A percentile compares a stretch with the other conserved stretches of the same genome.
phyloP scores from a whole-genome alignment of 2,113 vertebrate genomes.

The Pygathrix nemaeus region DNA sequence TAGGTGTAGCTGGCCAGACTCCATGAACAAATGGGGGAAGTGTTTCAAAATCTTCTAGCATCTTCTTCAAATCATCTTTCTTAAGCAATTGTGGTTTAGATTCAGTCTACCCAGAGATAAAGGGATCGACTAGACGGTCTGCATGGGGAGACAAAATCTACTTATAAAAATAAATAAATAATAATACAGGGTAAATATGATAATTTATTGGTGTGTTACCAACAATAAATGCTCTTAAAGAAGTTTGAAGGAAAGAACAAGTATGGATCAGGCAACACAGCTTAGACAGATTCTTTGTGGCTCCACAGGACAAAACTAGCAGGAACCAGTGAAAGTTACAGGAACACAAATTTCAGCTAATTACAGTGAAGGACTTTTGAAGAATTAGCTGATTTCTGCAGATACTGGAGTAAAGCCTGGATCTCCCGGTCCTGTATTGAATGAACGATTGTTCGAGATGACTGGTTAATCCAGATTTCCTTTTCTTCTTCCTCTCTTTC shows the following conservation, averaged over 20 bases:
- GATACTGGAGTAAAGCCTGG: background rate
- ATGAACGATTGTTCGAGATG: background rate
- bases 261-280: background rate
- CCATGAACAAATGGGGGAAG: background rate
- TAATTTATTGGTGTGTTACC: background rate
- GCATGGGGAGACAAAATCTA: background rate
- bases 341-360: background rate
- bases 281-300: background rate
- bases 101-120: background rate
- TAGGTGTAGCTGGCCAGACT: background rate
- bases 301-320: background rate
- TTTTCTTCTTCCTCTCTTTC: background rate
- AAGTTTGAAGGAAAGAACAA: background rate
- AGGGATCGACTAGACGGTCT: background rate
- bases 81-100: background rate
- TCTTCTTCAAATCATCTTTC: background rate
- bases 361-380: background rate
- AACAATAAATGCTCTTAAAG: background rate
- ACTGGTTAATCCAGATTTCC: background rate
- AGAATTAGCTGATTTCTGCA: slow-evolving; percentile 3
- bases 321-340: background rate
- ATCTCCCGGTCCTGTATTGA: background rate
- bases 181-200: background rate
- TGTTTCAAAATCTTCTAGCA: background rate
- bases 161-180: slow-evolving; percentile 21